Conservation (phyloP, 2,888 invertebrate species). For the Drosophila siamana region DNA sequence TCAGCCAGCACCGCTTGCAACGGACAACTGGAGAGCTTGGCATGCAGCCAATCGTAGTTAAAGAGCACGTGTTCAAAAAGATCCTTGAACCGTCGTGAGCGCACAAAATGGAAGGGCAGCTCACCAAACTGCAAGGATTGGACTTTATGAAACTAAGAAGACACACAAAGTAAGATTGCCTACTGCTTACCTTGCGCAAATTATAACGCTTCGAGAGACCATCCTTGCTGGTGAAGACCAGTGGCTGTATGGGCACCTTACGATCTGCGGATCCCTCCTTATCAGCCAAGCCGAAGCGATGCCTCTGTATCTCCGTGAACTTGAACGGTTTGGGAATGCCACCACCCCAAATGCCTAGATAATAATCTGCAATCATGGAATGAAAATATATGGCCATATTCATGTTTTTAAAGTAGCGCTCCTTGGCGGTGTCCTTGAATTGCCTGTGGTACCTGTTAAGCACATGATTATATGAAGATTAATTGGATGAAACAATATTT, state of each 20-base stretch:
- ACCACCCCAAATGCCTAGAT: constrained; percentile 98
- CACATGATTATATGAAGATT: constrained; percentile 3
- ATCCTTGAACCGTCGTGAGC: constrained; percentile 95
- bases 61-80: constrained; percentile 96
- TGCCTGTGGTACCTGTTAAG: constrained; percentile 90
- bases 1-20: constrained; percentile 97
- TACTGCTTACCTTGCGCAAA: constrained; percentile 91
- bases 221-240: constrained; percentile 96
- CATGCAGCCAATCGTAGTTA: constrained; percentile 98
- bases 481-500: neutral
- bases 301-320: constrained; percentile 98
- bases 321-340: constrained; percentile 97
- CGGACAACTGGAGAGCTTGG: constrained; percentile 97
- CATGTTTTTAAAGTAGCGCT: constrained; percentile 98
- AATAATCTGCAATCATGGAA: constrained; percentile 99
- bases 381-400: constrained; percentile 99
- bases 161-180: too few species aligned
- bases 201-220: constrained; percentile 96
- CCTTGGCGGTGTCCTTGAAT: constrained; percentile 96
- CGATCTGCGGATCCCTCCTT: constrained; percentile 96
- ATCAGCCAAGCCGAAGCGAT: constrained; percentile 89
- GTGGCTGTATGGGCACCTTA: constrained; percentile 97
- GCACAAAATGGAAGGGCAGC: constrained; percentile 96
- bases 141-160: neutral
- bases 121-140: constrained; percentile 91